Evolutionary conservation across 2,113 vertebrate species (phyloP).

Genomic region (Oostethus manadensis): DNA sequence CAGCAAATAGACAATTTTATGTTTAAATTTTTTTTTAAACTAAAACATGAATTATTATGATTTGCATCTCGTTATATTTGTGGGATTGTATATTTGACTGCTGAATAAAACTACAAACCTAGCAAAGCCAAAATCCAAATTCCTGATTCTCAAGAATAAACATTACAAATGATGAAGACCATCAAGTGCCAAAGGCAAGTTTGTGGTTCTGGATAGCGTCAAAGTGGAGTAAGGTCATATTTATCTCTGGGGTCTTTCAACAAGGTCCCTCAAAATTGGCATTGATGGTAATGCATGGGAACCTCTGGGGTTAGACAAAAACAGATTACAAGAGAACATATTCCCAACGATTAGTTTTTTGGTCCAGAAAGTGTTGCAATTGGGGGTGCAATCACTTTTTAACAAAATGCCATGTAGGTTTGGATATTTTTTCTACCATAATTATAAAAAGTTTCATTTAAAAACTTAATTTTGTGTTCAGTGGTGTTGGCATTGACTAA

Average conservation of each 20-base stretch:
- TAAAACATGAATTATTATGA: no score
- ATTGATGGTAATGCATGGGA: constrained; percentile 8
- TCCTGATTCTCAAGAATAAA: constrained; percentile 20
- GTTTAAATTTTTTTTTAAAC: no score
- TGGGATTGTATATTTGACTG: constrained; percentile 7
- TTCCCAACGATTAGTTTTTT: not conserved
- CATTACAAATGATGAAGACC: constrained; percentile 29
- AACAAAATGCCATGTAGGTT: no score
- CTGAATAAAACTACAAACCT: constrained; percentile 12
- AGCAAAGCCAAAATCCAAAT: constrained; percentile 16
- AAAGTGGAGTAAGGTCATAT: constrained; percentile 17
- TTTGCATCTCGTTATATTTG: constrained; percentile 1
- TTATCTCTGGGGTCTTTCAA: constrained; percentile 28
- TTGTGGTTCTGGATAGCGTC: constrained; percentile 36
- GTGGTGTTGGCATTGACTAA: no score
- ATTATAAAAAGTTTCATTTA: no score
- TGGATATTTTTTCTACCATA: no score
- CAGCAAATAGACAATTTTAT: no score
- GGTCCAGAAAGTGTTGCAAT: not conserved
- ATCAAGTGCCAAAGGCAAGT: constrained; percentile 19
- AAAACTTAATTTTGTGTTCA: no score
- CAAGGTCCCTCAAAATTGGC: constrained; percentile 13
- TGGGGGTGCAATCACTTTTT: no score
- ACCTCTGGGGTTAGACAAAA: constrained; percentile 3
- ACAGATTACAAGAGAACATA: not conserved